phyloP scores from a whole-genome alignment of 2,888 invertebrate species.

The Hypomecis punctinalis region DNA sequence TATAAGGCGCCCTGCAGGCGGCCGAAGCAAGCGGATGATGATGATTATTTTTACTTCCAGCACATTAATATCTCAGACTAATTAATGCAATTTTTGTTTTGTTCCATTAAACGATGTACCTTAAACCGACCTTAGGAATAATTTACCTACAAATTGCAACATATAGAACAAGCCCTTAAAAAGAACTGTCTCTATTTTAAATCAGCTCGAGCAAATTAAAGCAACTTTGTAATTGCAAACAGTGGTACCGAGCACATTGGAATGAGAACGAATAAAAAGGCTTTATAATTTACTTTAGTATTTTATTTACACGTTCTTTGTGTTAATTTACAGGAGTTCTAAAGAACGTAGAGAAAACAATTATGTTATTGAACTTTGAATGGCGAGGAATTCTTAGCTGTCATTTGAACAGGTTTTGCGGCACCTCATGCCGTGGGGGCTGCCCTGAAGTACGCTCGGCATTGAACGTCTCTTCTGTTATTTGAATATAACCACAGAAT shows the following conservation, averaged over 20 bases:
- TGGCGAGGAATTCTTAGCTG: slow-evolving; percentile 60
- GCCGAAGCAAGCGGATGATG: too few species aligned
- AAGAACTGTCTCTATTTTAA: slow-evolving; percentile 33
- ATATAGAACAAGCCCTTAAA: slow-evolving; percentile 8
- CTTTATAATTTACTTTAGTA: slow-evolving; percentile 30
- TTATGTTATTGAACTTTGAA: slow-evolving; percentile 55
- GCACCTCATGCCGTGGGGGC: slow-evolving; percentile 51
- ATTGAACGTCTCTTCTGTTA: slow-evolving; percentile 17
- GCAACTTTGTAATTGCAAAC: slow-evolving; percentile 33
- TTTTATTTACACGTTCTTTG: slow-evolving; percentile 30
- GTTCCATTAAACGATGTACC: too few species aligned
- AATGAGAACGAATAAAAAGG: slow-evolving; percentile 29
- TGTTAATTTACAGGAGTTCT: slow-evolving; percentile 14
- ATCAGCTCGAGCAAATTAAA: slow-evolving; percentile 36
- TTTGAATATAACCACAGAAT: slow-evolving; percentile 16
- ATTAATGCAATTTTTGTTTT: too few species aligned
- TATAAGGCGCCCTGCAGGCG: too few species aligned
- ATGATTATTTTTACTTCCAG: too few species aligned
- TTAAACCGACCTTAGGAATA: too few species aligned
- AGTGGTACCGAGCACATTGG: slow-evolving; percentile 24
- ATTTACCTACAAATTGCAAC: background rate
- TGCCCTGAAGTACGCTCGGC: slow-evolving; percentile 12
- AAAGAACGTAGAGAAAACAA: slow-evolving; percentile 41
- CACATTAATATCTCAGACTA: too few species aligned
- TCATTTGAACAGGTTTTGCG: slow-evolving; percentile 59